Percentiles rank a stretch among this genome's conserved stretches.
Conservation (phyloP, 1,140 invertebrate species). For the Caenorhabditis remanei region DNA sequence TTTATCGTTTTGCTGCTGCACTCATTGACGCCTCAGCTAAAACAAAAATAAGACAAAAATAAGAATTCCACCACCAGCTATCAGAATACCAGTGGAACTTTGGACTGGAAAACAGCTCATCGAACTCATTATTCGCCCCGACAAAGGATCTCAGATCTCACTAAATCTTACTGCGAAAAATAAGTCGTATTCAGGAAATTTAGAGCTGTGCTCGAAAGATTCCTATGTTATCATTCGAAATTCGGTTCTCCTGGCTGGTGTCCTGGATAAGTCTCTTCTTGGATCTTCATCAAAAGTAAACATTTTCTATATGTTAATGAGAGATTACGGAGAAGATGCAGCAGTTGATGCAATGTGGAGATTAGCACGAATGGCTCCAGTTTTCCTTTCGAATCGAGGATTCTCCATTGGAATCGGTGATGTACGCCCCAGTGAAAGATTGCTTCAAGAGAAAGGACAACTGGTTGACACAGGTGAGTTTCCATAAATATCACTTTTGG, state of each 20-base stretch:
- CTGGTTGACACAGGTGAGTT: slow-evolving; percentile 83
- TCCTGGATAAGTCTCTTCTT: slow-evolving; percentile 92
- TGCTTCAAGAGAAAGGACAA: slow-evolving; percentile 87
- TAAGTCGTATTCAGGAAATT: slow-evolving; percentile 86
- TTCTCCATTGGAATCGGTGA: slow-evolving; percentile 98
- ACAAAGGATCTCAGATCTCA: slow-evolving; percentile 84
- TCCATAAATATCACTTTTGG: not conserved
- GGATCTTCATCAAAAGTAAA: slow-evolving; percentile 95
- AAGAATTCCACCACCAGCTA: slow-evolving; percentile 89
- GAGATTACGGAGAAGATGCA: slow-evolving; percentile 91
- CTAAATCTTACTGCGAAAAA: slow-evolving; percentile 92
- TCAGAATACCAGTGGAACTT: slow-evolving; percentile 85
- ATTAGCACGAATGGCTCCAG: slow-evolving; percentile 88
- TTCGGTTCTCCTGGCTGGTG: slow-evolving; percentile 89
- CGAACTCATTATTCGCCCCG: slow-evolving; percentile 89
- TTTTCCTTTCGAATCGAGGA: slow-evolving; percentile 87
- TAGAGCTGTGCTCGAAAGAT: slow-evolving; percentile 79
- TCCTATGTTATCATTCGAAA: slow-evolving; percentile 91
- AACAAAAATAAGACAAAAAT: slow-evolving; percentile 81
- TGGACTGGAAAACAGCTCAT: slow-evolving; percentile 97
- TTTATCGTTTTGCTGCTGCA: slow-evolving; percentile 78
- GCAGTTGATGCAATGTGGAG: slow-evolving; percentile 93
- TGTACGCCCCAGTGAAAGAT: slow-evolving; percentile 88
- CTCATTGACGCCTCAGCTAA: slow-evolving; percentile 71
- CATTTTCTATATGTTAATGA: slow-evolving; percentile 93